A percentile compares a stretch with the other conserved stretches of the same genome.
phyloP scores from a whole-genome alignment of 2,113 vertebrate species.

The human (Homo sapiens) region GRCh38 chr12:71570501-71571000 shows the following conservation, averaged over 20 bases:
- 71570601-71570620: neutral
- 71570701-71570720: constrained; percentile 49
- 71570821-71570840: constrained; percentile 64
- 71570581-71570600: neutral
- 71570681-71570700: constrained; percentile 37
- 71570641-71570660: neutral
- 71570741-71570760: constrained; percentile 23
- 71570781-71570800: constrained; percentile 27
- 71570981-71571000: constrained; percentile 88
- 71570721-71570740: constrained; percentile 20
- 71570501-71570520: neutral
- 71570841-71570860: constrained; percentile 57
- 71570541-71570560: neutral
- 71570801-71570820: constrained; percentile 70
- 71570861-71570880: constrained; percentile 64
- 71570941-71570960: constrained; percentile 84
- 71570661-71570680: constrained; percentile 15
- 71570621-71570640: neutral
- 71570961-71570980: constrained; percentile 85
- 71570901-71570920: constrained; percentile 68
- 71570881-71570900: constrained; percentile 54
- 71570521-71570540: neutral
- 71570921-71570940: constrained; percentile 83
- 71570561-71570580: neutral
- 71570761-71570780: constrained; percentile 46